Percentiles rank a stretch among this genome's conserved stretches.
Evolutionary conservation across 2,888 invertebrate species (phyloP).

Genomic region (Plagodis pulveraria): DNA sequence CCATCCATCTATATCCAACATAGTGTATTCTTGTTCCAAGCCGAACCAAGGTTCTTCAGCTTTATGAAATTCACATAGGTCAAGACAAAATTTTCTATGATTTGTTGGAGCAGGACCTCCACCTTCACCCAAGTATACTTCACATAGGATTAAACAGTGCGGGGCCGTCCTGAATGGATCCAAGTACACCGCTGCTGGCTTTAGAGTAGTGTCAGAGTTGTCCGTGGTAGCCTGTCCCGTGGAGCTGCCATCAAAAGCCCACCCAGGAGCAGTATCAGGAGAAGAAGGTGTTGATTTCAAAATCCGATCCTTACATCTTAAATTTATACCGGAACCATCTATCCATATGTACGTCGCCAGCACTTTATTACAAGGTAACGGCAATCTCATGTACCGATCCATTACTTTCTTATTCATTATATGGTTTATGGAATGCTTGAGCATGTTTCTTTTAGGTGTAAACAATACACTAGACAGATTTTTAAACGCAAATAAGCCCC

Average conservation of each 20-base stretch:
- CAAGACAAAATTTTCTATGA: constrained; percentile 88
- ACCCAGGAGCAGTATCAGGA: constrained; percentile 87
- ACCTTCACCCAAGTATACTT: constrained; percentile 90
- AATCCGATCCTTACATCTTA: constrained; percentile 89
- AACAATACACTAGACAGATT: constrained; percentile 6
- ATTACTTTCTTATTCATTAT: constrained; percentile 76
- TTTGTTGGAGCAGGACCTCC: constrained; percentile 90
- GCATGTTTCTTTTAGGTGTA: constrained; percentile 52
- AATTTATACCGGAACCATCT: constrained; percentile 90
- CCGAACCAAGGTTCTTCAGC: constrained; percentile 94
- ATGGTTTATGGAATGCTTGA: constrained; percentile 74
- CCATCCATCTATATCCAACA: constrained; percentile 94
- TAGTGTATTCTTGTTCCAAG: constrained; percentile 96
- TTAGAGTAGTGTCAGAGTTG: constrained; percentile 95
- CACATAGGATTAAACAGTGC: constrained; percentile 94
- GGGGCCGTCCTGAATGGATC: constrained; percentile 96
- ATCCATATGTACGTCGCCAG: constrained; percentile 92
- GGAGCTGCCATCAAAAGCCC: constrained; percentile 97
- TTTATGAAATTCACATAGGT: constrained; percentile 88
- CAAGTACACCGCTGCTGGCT: constrained; percentile 93
- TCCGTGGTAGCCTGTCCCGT: constrained; percentile 92
- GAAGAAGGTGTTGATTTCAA: constrained; percentile 86
- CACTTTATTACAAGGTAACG: constrained; percentile 84
- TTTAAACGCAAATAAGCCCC: constrained; percentile 1
- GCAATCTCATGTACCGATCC: constrained; percentile 83